Evolutionary conservation across 1,140 invertebrate genomes (phyloP).

Genomic region (Lucilia sericata): DNA sequence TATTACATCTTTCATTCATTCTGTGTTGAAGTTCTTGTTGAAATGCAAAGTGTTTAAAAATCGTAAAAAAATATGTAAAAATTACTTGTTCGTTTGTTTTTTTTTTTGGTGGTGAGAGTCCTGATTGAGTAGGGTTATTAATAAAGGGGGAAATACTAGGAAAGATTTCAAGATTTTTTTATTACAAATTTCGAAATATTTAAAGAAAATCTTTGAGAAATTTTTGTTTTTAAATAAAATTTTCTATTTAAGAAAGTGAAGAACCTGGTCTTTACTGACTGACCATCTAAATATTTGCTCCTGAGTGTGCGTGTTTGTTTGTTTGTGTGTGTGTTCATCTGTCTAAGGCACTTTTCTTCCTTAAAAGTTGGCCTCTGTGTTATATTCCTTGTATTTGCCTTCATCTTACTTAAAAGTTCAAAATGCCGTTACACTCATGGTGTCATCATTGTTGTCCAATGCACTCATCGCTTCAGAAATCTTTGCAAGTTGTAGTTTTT

Average conservation of each 20-base stretch:
- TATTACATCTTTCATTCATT: neutral
- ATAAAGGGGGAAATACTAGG: no score
- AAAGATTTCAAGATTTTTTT: no score
- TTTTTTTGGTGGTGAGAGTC: neutral
- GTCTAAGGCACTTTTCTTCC: neutral
- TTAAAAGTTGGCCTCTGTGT: conserved; percentile 6
- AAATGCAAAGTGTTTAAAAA: conserved; percentile 26
- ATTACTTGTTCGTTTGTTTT: conserved; percentile 8
- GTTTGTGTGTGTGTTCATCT: neutral
- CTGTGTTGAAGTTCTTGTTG: conserved; percentile 27
- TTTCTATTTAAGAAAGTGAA: no score
- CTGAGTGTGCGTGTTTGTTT: no score
- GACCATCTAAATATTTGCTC: neutral
- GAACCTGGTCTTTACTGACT: neutral
- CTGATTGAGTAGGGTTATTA: neutral
- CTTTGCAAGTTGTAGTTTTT: neutral
- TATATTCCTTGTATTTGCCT: conserved; percentile 11
- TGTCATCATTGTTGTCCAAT: conserved; percentile 33
- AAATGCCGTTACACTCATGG: conserved; percentile 26
- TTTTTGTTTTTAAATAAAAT: no score
- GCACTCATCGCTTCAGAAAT: conserved; percentile 9
- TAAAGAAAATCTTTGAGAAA: no score
- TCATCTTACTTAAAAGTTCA: conserved; percentile 18
- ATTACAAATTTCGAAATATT: no score
- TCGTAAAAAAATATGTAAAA: neutral